Evolutionary conservation across 2,113 vertebrate genomes (phyloP), one percentile per base, ranked within the genome.

Genomic region (Panthera uncia): DNA sequence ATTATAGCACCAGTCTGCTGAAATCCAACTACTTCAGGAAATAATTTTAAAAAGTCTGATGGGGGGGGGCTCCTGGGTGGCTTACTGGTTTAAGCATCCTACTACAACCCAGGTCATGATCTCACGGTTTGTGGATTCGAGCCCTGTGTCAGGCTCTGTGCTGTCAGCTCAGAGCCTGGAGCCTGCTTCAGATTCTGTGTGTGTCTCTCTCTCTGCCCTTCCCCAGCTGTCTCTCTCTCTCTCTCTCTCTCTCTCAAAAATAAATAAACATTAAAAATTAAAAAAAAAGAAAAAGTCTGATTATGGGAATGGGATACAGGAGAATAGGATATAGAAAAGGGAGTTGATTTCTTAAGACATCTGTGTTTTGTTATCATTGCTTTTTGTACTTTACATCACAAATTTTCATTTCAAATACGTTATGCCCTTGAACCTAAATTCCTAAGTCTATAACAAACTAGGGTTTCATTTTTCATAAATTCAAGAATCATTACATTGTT

Each of bases 341-440:
- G 23, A 50, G 0, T 68, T 94, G 9, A 71, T 27, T 93, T 91
- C 7, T 52, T 86, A 68, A 79, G 38, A 73, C 5, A 33, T 81
- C 13, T 27, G 2, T 63, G 29, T 36, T 74, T 90, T 76, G 29
- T 55, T 80, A 21, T 57, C 10, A 86, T 66, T 71, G 25, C 1
- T 52, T 95, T 85, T 55, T 50, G 23, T 21, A 79, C 61, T 95
- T 86, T 63, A 5, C 3, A 86, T 74, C 36, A 21, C 13, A 52
- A 25, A 85, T 38, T 81, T 97, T 95, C 41, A 88, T 85, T 92
- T 63, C 16, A 96, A 95, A 74, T 95, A 91, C 61, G 73, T 86
- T 82, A 38, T 57, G 10, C 27, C 1, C 38, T 52, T 89, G 5
- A 78, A 91, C 3, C 11, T 4, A 93, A 91, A 94, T 73, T 93